Evolutionary conservation across 2,113 vertebrate genomes (phyloP), one percentile per base, ranked within the genome.

Genomic region (Zingel zingel): DNA sequence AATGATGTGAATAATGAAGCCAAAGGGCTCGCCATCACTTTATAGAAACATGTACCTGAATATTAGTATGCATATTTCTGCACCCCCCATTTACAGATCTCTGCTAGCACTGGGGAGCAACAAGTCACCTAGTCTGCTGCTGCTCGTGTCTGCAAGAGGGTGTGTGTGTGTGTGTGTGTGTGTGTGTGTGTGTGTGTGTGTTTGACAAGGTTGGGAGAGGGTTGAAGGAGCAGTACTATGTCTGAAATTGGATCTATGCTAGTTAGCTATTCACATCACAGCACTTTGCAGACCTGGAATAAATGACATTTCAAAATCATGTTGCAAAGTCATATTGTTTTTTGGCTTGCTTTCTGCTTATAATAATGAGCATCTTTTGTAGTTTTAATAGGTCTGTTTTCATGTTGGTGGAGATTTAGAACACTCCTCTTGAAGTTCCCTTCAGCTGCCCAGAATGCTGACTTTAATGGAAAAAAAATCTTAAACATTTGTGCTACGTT

Each of bases 251-350:
- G 69, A 81, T 77, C 45, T 19, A 18, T 45, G 43, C 62, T 75
- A 67, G 67, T 87, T 90, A 77, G 63, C 53, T 58, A 88, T 87
- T 87, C 84, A 66, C 47, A 63, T 85, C 86, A 81, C 65, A 86
- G 57, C 63, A 53, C 79, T 79, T 79, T 88, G 58, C 79, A 81
- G 73, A 57, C n/a, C 76, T 33, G 51, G 23, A 86, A 79, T 68
- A 77, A 86, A 81, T 83, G 62, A 50, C 64, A 77, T 83, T 65
- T 72, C 27, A 79, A 56, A 79, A 84, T 33, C 33, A 25, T 14
- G 2, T n/a, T 62, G 65, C 51, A 64, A 50, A 80, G 64, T 67
- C 71, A 66, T 77, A 68, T 83, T 74, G 68, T 86, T 81, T 58
- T 59, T 47, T 47, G 58, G 70, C 75, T 72, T 54, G 67, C 74